Percentiles rank a stretch among this genome's conserved stretches.
Evolutionary conservation across 2,888 invertebrate species (phyloP).

Genomic region (Hyles lineata): DNA sequence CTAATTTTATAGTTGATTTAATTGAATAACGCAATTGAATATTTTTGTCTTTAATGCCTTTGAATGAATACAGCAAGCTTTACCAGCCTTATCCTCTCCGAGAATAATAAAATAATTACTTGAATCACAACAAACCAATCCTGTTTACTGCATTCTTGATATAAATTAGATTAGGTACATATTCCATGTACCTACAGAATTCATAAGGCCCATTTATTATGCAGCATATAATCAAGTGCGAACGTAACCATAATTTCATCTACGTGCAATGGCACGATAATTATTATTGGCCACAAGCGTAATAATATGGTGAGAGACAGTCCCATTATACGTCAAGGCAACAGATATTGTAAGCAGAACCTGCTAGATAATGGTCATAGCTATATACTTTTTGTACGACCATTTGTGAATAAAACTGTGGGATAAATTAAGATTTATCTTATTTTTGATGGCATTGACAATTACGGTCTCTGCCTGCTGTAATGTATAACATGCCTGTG

Average conservation of each 20-base stretch:
- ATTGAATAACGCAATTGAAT: too few species aligned
- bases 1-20: too few species aligned
- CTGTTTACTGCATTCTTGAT: too few species aligned
- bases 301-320: slow-evolving; percentile 57
- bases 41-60: too few species aligned
- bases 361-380: not conserved
- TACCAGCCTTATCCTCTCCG: too few species aligned
- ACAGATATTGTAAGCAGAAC: slow-evolving; percentile 41
- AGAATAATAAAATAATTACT: too few species aligned
- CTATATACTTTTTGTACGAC: not conserved
- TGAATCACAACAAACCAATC: too few species aligned
- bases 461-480: not conserved
- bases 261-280: slow-evolving; percentile 73
- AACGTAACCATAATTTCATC: slow-evolving; percentile 65
- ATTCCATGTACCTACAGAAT: slow-evolving; percentile 21
- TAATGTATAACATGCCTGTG: too few species aligned
- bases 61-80: too few species aligned
- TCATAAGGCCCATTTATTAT: slow-evolving; percentile 31
- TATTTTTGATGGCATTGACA: not conserved
- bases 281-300: slow-evolving; percentile 71
- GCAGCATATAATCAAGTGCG: slow-evolving; percentile 49
- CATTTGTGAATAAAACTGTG: not conserved
- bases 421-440: not conserved
- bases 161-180: slow-evolving; percentile 22
- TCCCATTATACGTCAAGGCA: slow-evolving; percentile 64